Conservation (phyloP, 2,888 invertebrate genomes). For the Brenthis hecate region DNA sequence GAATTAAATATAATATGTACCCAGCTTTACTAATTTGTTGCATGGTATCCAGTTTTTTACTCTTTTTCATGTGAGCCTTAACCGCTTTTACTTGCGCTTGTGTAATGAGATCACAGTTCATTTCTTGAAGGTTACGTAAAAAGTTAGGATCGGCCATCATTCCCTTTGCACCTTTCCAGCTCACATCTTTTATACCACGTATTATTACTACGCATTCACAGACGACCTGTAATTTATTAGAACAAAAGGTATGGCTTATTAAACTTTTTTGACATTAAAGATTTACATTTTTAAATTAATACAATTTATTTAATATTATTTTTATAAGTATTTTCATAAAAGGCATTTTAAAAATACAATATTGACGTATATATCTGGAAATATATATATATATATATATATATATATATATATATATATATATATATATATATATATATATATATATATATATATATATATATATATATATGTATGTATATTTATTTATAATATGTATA, state of each 20-base stretch:
- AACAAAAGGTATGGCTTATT: background rate
- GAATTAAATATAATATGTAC: conserved; percentile 41
- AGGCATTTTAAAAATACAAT: no score
- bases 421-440: no score
- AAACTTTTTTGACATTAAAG: background rate
- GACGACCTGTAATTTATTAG: conserved; percentile 78
- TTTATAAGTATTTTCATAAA: no score
- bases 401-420: no score
- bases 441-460: no score
- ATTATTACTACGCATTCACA: conserved; percentile 95
- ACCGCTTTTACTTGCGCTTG: conserved; percentile 86
- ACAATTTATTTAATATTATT: no score
- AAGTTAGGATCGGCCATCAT: conserved; percentile 97
- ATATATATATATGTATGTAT: background rate
- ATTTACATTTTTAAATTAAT: background rate
- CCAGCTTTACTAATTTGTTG: conserved; percentile 92
- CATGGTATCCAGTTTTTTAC: conserved; percentile 91
- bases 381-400: no score
- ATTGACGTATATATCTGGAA: no score
- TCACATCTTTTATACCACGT: conserved; percentile 90
- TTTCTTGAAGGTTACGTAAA: conserved; percentile 89
- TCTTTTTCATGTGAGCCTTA: conserved; percentile 87
- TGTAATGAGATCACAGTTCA: conserved; percentile 92
- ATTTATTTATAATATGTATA: no score
- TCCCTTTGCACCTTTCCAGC: conserved; percentile 94